Percentiles rank a stretch among this genome's conserved stretches.
Conservation (phyloP, 2,113 vertebrate species). For the Gymnobelideus leadbeateri region DNA sequence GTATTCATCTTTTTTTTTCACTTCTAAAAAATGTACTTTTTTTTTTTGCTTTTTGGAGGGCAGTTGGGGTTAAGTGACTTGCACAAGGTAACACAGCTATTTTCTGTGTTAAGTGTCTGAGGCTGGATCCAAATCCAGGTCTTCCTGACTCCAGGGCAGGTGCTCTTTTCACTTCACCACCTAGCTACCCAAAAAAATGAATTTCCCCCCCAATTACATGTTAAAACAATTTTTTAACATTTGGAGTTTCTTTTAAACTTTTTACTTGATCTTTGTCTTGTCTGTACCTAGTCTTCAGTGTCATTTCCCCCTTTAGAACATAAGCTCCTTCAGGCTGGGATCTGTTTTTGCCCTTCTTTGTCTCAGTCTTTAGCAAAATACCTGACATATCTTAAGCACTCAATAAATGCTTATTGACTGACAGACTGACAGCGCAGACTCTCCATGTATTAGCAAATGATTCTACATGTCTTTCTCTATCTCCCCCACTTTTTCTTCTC, state of each 20-base stretch:
- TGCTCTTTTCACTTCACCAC: too few relatives aligned
- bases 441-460: not conserved
- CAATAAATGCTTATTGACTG: not conserved
- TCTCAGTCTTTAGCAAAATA: not conserved
- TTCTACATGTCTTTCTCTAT: not conserved
- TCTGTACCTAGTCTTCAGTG: not conserved
- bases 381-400: not conserved
- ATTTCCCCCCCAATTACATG: too few relatives aligned
- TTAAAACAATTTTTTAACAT: too few relatives aligned
- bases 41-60: too few relatives aligned
- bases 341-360: not conserved
- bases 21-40: not conserved
- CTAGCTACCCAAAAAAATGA: too few relatives aligned
- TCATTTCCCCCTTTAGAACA: not conserved
- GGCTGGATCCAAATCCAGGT: too few relatives aligned
- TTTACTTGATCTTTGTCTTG: not conserved
- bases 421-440: not conserved
- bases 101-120: too few relatives aligned
- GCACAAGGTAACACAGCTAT: too few relatives aligned
- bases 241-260: too few relatives aligned
- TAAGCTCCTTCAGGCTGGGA: not conserved
- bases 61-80: too few relatives aligned
- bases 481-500: not conserved
- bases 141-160: too few relatives aligned
- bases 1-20: not conserved